A percentile compares a stretch with the other conserved stretches of the same genome.
These are phyloP conservation scores for Pagrus major DNA, from an alignment of 2,113 vertebrate genomes.

Conservation along the genomic window DNA sequence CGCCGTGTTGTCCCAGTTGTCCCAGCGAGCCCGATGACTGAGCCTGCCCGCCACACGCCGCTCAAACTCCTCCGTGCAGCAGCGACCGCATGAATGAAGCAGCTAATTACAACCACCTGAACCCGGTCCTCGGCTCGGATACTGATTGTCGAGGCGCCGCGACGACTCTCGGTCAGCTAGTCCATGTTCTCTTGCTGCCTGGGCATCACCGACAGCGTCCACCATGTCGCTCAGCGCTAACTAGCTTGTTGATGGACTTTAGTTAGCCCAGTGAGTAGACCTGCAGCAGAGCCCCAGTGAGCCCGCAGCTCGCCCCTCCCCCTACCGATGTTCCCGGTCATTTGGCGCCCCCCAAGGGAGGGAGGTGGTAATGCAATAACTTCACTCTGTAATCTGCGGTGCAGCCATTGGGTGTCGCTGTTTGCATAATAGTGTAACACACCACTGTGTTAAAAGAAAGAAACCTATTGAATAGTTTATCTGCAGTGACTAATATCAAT, in stretches of 20 bases:
- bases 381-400: not conserved
- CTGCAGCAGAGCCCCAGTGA: slow-evolving; percentile 44
- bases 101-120: slow-evolving; percentile 26
- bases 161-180: not conserved
- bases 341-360: slow-evolving; percentile 38
- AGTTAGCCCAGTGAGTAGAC: slow-evolving; percentile 57
- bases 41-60: slow-evolving; percentile 62
- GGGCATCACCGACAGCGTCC: not conserved
- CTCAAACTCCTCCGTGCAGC: slow-evolving; percentile 55
- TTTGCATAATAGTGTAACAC: not conserved
- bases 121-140: not conserved
- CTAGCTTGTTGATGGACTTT: slow-evolving; percentile 75
- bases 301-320: slow-evolving; percentile 63
- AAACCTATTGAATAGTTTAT: not conserved
- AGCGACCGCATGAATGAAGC: slow-evolving; percentile 65
- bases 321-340: not conserved
- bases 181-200: slow-evolving; percentile 42
- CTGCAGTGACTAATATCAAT: not conserved
- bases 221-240: slow-evolving; percentile 53
- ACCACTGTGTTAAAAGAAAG: not conserved
- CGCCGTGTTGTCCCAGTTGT: slow-evolving; percentile 67
- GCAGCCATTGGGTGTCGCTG: slow-evolving; percentile 51
- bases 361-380: not conserved
- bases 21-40: slow-evolving; percentile 54
- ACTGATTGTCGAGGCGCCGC: slow-evolving; percentile 20